phyloP scores from a whole-genome alignment of 2,888 invertebrate genomes.

The Escarpia spicata region DNA sequence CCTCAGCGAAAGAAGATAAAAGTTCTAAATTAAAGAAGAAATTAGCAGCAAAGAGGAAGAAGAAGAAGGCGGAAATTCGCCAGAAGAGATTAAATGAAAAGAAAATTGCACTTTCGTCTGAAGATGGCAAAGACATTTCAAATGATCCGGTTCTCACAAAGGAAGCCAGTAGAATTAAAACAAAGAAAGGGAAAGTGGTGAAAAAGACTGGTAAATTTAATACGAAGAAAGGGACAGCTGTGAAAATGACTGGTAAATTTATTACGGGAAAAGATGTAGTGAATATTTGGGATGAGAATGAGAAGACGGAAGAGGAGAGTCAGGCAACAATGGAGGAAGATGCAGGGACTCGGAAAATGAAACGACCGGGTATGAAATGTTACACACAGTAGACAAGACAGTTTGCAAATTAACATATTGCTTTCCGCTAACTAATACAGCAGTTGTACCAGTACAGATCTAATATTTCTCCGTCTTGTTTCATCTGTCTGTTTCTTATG shows the following conservation, averaged over 20 bases:
- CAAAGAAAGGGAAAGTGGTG: constrained; percentile 13
- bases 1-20: neutral
- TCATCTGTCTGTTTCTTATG: no score
- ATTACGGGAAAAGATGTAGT: neutral
- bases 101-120: neutral
- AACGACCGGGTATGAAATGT: constrained; percentile 22
- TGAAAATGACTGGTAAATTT: neutral
- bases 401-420: no score
- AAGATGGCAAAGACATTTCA: neutral
- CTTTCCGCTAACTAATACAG: no score
- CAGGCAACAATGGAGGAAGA: neutral
- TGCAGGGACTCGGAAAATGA: neutral
- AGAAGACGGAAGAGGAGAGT: neutral
- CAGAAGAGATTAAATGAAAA: neutral
- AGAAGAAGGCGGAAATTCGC: neutral
- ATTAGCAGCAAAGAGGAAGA: neutral
- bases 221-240: constrained; percentile 7
- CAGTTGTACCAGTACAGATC: no score
- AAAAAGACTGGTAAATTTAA: neutral
- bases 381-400: neutral
- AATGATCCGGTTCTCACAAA: neutral
- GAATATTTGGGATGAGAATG: neutral
- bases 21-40: neutral
- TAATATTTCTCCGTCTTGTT: no score
- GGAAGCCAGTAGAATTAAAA: neutral